Evolutionary conservation across 2,797 vertebrate genomes (phyloP), one percentile per base, ranked within the genome.

Genomic region (Gallinago nigripennis): DNA sequence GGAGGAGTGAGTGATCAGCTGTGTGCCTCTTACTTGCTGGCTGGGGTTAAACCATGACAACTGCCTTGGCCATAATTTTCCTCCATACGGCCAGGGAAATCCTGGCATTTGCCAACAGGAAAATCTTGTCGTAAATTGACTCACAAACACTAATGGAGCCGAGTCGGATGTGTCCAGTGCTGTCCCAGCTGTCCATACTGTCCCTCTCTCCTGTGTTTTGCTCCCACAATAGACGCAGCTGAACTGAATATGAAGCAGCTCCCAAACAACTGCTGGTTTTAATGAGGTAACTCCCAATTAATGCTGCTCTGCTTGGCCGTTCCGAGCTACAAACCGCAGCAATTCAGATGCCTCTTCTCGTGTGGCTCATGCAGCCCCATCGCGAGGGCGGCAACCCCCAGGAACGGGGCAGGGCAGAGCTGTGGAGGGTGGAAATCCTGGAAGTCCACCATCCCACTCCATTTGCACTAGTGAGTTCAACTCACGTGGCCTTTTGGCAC

Each of bases 1-100:
- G 5, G 33, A 21, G 23, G 21, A 30, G 41, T 0, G 9, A 75
- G 69, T 1, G 2, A 81, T 50, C 2, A 0, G 50, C 69, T 68
- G 23, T 0, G 11, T 8, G 35, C 31, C 12, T 35, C 41, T 75
- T 13, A 28, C 35, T 3, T 33, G 50, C 53, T 2, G 1, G 33
- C n/a, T 58, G 53, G 51, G 51, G 21, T 71, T 71, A 77, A 71
- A 41, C 25, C 50, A 43, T 1, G 1, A 82, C 57, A 48, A 48
- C 39, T 24, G 30, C 68, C 68, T 92, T 64, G 65, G 64, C 63
- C 75, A 37, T n/a, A 5, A 25, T 54, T 39, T 70, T 70, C 56
- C 68, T n/a, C 25, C 12, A 7, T 3, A 28, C 19, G 16, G 19
- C 61, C 73, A 90, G 51, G 56, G 66, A 91, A 89, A 81, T 54